phyloP scores from a whole-genome alignment of 2,888 invertebrate genomes.

The Dichetophora obliterata region DNA sequence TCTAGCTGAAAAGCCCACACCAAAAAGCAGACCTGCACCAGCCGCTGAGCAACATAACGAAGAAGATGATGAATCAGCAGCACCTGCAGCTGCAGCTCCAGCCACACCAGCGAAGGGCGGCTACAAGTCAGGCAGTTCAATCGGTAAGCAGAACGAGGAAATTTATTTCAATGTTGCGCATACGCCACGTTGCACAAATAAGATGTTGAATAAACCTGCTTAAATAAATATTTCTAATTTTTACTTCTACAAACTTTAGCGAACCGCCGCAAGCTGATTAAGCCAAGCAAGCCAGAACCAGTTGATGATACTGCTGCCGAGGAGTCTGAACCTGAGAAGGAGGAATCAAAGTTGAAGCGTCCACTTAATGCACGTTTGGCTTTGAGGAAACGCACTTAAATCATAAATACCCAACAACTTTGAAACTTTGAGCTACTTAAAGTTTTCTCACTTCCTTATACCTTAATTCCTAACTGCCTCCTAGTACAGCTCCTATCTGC shows the following conservation, averaged over 20 bases:
- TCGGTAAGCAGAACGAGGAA: conserved; percentile 57
- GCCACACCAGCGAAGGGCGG: conserved; percentile 57
- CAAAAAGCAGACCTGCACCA: conserved; percentile 53
- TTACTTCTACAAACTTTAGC: conserved; percentile 50
- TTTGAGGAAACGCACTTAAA: conserved; percentile 65
- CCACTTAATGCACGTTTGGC: conserved; percentile 62
- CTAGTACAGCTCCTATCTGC: not conserved
- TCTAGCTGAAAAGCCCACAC: conserved; percentile 60
- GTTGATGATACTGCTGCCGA: conserved; percentile 55
- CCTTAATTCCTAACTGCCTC: not conserved
- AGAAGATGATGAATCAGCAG: conserved; percentile 54
- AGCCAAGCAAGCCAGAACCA: conserved; percentile 59
- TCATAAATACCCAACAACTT: not conserved
- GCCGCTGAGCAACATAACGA: conserved; percentile 57
- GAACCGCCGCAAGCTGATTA: conserved; percentile 62
- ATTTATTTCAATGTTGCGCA: not conserved
- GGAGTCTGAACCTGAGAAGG: conserved; percentile 62
- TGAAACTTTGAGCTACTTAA: not conserved
- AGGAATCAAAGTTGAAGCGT: conserved; percentile 64
- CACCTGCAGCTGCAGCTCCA: conserved; percentile 59
- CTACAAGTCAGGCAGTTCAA: conserved; percentile 61
- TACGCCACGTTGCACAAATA: not conserved
- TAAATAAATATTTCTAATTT: not conserved
- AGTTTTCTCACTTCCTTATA: not conserved
- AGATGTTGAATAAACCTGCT: no score